Conservation (phyloP, 2,797 vertebrate genomes). For the Petrocephalus sullivani region DNA sequence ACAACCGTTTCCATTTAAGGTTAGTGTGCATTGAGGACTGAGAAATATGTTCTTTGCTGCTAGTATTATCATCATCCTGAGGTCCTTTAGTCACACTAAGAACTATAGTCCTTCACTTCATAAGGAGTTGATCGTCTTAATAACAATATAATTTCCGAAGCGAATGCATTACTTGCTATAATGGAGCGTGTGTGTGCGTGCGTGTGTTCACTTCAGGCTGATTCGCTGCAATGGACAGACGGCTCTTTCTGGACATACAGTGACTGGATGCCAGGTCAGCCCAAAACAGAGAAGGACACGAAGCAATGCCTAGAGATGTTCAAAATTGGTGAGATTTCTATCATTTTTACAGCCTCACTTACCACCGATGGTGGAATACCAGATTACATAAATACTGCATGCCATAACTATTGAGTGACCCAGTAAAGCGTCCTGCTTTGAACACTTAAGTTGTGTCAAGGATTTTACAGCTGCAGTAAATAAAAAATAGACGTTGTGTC, state of each 20-base stretch:
- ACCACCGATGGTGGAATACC: not conserved
- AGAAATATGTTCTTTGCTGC: not conserved
- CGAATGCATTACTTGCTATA: not conserved
- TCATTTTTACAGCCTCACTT: not conserved
- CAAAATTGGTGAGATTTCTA: constrained; percentile 46
- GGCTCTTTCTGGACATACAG: constrained; percentile 57
- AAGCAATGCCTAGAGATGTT: constrained; percentile 60
- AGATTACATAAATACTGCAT: not conserved
- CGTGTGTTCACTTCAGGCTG: constrained; percentile 43
- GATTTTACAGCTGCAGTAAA: constrained; percentile 11
- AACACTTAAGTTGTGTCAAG: not conserved
- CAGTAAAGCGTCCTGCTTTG: not conserved
- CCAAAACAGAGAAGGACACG: constrained; percentile 43
- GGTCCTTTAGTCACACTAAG: not conserved
- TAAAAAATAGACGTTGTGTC: not conserved
- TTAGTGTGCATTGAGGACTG: not conserved
- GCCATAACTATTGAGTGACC: not conserved
- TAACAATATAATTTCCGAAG: not conserved
- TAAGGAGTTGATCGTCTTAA: not conserved
- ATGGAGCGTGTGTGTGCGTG: constrained; percentile 15
- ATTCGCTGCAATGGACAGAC: constrained; percentile 53
- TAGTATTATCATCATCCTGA: not conserved
- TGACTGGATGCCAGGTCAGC: constrained; percentile 60
- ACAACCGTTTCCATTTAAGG: not conserved
- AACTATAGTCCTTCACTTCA: not conserved